phyloP scores from a whole-genome alignment of 1,140 invertebrate species.

The Aphis craccivora region DNA sequence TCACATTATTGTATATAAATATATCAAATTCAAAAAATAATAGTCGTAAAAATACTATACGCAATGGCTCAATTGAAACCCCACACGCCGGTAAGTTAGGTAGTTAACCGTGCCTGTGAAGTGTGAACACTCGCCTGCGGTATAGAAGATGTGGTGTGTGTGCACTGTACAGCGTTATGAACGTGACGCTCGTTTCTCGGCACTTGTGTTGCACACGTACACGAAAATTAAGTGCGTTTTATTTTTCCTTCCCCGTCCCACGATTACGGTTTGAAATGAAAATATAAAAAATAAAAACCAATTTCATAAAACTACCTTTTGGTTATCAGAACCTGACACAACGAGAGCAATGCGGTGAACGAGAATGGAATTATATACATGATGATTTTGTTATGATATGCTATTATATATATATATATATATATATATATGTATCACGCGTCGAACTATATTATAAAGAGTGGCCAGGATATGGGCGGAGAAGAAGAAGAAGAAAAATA shows the following conservation, averaged over 20 bases:
- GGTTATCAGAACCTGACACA: constrained; percentile 21
- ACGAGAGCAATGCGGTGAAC: background rate
- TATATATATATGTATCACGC: background rate
- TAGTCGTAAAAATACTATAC: background rate
- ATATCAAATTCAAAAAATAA: background rate
- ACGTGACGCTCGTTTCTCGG: constrained; percentile 12
- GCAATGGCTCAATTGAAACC: background rate
- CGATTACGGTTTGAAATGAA: background rate
- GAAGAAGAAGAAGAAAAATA: background rate
- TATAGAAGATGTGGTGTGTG: background rate
- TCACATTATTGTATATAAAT: no score
- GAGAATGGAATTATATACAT: background rate
- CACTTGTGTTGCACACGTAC: background rate
- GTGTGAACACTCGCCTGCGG: background rate
- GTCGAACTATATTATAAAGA: constrained; percentile 2
- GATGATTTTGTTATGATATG: background rate
- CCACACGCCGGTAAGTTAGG: background rate
- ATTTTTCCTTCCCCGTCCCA: background rate
- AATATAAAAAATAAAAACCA: constrained; percentile 28
- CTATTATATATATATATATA: background rate
- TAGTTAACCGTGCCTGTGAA: background rate
- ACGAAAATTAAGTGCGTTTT: constrained; percentile 21
- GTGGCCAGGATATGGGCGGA: background rate
- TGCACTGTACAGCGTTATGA: background rate
- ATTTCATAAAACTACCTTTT: constrained; percentile 41